phyloP scores from a whole-genome alignment of 1,140 invertebrate species.

The Macrobrachium rosenbergii region DNA sequence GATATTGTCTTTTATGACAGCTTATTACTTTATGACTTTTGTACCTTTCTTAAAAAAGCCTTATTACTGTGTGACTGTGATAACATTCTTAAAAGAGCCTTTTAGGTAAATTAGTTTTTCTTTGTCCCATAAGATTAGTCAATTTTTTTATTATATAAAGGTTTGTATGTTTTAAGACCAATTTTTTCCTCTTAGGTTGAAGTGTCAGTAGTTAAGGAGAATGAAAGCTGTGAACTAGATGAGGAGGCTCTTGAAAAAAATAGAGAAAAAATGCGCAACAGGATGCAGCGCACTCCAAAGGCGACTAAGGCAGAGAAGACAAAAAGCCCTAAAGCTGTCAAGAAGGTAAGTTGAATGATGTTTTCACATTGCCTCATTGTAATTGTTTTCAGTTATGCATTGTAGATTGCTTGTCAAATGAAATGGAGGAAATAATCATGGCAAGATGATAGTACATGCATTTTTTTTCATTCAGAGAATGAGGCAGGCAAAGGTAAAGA shows the following conservation, averaged over 20 bases:
- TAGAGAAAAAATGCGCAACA: conserved; percentile 44
- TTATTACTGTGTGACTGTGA: too few species aligned
- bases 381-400: background rate
- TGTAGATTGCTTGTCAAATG: background rate
- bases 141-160: background rate
- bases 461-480: too few species aligned
- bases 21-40: too few species aligned
- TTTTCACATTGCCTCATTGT: background rate
- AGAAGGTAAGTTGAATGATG: conserved; percentile 50
- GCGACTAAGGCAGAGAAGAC: conserved; percentile 65
- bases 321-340: conserved; percentile 60
- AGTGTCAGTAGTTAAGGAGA: conserved; percentile 68
- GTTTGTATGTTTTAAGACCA: background rate
- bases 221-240: conserved; percentile 68
- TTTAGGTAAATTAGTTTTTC: background rate
- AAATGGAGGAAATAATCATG: too few species aligned
- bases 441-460: too few species aligned
- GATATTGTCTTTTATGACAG: too few species aligned
- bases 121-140: background rate
- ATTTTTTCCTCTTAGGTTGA: background rate
- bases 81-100: too few species aligned
- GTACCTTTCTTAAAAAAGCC: too few species aligned
- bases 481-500: too few species aligned
- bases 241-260: conserved; percentile 70
- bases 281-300: conserved; percentile 67